Conservation (phyloP, 1,140 invertebrate genomes). For the Trissolcus basalis region DNA sequence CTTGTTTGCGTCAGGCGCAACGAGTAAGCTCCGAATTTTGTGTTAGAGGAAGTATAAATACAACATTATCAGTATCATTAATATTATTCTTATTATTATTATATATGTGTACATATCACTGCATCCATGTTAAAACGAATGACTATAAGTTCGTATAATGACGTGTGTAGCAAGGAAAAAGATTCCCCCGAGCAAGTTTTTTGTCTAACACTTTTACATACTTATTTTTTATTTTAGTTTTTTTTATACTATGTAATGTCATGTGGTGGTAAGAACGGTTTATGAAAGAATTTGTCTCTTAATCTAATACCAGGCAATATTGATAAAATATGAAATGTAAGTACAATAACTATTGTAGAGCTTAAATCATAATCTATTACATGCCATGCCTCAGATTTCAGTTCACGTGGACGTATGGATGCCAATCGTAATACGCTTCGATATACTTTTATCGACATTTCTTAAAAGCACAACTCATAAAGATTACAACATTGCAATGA, state of each 20-base stretch:
- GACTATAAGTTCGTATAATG: constrained; percentile 46
- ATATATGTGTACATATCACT: constrained; percentile 56
- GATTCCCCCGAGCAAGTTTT: constrained; percentile 12
- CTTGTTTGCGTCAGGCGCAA: constrained; percentile 16
- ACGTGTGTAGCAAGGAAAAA: constrained; percentile 41
- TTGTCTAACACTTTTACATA: constrained; percentile 22
- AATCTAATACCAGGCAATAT: constrained; percentile 64
- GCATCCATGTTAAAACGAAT: constrained; percentile 58
- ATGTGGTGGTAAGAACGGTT: constrained; percentile 41
- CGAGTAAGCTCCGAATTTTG: constrained; percentile 32
- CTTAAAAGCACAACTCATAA: no score
- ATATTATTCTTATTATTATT: constrained; percentile 42
- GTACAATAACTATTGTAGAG: constrained; percentile 75
- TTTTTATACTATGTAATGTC: constrained; percentile 38
- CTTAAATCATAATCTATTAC: constrained; percentile 74
- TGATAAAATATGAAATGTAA: constrained; percentile 74
- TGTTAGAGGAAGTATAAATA: constrained; percentile 44
- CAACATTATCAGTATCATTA: constrained; percentile 42
- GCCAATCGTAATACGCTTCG: no score
- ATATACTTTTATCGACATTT: no score
- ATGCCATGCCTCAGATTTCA: constrained; percentile 67
- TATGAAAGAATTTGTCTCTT: constrained; percentile 40
- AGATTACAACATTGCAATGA: no score
- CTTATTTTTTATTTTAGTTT: constrained; percentile 15
- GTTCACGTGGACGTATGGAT: constrained; percentile 26